Evolutionary conservation across 2,113 vertebrate genomes (phyloP), one percentile per base, ranked within the genome.

Genomic region (Pachypanchax playfairii): DNA sequence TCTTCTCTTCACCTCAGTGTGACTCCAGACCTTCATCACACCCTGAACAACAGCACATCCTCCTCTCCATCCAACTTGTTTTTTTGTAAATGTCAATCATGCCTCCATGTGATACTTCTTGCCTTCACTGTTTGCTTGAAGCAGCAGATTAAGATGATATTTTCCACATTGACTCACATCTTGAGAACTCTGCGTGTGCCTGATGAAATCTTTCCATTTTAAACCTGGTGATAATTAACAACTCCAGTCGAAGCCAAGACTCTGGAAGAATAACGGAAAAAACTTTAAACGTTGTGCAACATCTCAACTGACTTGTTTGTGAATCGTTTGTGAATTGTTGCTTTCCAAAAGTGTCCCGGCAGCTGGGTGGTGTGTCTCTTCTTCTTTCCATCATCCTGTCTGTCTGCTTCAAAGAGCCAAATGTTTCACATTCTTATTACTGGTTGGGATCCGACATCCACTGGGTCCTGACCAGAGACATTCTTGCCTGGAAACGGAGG

Each of bases 211-310:
- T 89, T 87, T 88, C 88, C 85, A 81, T 79, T 17, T 63, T 65
- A 69, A 84, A 83, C 66, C 83, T 84, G 86, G 74, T 81, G 84
- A 70, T 82, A 79, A 89, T 89, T 87, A 85, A 68, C 3, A 29
- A 29, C 63, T 55, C 21, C 6, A 53, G 69, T 10, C 25, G 50
- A 29, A 28, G 82, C 80, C 80, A 79, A 70, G 72, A 73, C 69
- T 77, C 60, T 73, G 68, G 58, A 70, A 51, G 43, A 44, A 65
- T 62, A 55, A 52, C 66, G 74, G 78, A 81, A 82, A 85, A 78
- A 73, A 70, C 65, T 64, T 82, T 66, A 55, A 78, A 75, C 39
- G 2, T 49, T 70, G 60, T 60, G 75, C 75, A 84, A 71, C 82
- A 77, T 79, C n/a, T 73, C 67, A 22, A 14, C 46, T 35, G 57